phyloP scores from a whole-genome alignment of 2,113 vertebrate species.

The Stigmatopora argus region DNA sequence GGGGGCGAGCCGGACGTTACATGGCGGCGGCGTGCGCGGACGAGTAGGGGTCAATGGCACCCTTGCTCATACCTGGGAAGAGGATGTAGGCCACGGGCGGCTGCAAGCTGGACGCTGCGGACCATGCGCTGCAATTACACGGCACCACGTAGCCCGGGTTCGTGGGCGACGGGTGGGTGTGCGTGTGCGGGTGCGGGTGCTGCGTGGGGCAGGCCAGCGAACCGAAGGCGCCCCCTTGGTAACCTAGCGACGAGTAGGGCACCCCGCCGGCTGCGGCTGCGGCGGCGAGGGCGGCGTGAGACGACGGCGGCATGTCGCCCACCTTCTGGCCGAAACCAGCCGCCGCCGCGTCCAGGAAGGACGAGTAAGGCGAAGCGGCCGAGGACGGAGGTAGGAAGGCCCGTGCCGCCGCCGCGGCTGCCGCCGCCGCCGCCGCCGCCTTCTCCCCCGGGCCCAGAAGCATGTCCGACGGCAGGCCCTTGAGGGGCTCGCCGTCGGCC shows the following conservation, averaged over 20 bases:
- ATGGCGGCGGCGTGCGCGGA: slow-evolving; percentile 94
- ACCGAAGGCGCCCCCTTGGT: slow-evolving; percentile 97
- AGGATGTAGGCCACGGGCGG: slow-evolving; percentile 99
- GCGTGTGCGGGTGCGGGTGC: slow-evolving; percentile 75
- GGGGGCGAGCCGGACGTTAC: slow-evolving; percentile 60
- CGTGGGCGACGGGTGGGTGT: slow-evolving; percentile 98
- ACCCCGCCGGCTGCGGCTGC: slow-evolving; percentile 74
- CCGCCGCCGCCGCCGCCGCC: slow-evolving; percentile 34
- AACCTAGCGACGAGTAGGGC: slow-evolving; percentile 97
- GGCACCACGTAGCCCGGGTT: slow-evolving; percentile 98
- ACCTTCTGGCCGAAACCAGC: slow-evolving; percentile 91
- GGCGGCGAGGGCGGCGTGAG: background rate
- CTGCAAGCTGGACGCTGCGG: slow-evolving; percentile 92
- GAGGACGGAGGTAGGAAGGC: slow-evolving; percentile 93
- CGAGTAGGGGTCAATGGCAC: slow-evolving; percentile 96
- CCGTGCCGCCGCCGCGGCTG: slow-evolving; percentile 50
- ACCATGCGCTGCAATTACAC: slow-evolving; percentile 99
- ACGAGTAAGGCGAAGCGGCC: slow-evolving; percentile 80
- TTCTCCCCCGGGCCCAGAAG: slow-evolving; percentile 88
- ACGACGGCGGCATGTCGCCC: slow-evolving; percentile 88
- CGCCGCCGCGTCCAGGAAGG: slow-evolving; percentile 95
- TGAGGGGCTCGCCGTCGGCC: slow-evolving; percentile 93
- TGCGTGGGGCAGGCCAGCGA: slow-evolving; percentile 92
- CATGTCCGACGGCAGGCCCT: slow-evolving; percentile 88
- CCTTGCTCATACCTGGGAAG: slow-evolving; percentile 99